A percentile compares a stretch with the other conserved stretches of the same genome.
Conservation (phyloP, 35 echinoderm and acorn worm species). For the Ophiothrix spiculata region DNA sequence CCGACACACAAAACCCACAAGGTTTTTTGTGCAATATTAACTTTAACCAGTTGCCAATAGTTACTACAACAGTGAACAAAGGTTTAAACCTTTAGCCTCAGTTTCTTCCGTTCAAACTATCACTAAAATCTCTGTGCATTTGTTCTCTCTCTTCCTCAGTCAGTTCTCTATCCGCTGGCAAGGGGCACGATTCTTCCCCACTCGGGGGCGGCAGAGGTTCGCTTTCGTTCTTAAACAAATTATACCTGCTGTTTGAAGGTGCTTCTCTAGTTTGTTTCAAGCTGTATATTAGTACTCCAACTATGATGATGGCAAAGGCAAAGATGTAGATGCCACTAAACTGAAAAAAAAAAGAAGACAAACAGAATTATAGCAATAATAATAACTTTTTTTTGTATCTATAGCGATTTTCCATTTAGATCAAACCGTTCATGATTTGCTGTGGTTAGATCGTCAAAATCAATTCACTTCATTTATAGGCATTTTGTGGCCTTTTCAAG, state of each 20-base stretch:
- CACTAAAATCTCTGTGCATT: slow-evolving; percentile 14
- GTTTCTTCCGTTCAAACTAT: slow-evolving; percentile 19
- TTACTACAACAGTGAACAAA: too few species aligned
- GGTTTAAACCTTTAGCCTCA: slow-evolving; percentile 6
- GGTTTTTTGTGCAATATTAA: too few species aligned
- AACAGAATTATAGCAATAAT: neutral
- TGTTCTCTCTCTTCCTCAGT: slow-evolving; percentile 21
- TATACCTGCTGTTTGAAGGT: slow-evolving; percentile 29
- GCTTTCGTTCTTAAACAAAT: slow-evolving; percentile 46
- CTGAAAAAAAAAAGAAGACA: slow-evolving; percentile 40
- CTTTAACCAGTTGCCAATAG: too few species aligned
- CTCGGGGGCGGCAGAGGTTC: neutral
- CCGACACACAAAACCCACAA: too few species aligned
- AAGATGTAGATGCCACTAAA: slow-evolving; percentile 63
- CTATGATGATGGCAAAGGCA: slow-evolving; percentile 57
- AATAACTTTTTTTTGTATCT: neutral
- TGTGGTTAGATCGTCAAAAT: neutral
- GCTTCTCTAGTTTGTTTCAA: slow-evolving; percentile 44
- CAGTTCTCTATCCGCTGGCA: neutral
- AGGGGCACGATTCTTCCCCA: neutral
- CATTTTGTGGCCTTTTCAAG: too few species aligned
- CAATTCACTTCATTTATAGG: neutral
- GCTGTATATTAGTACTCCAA: slow-evolving; percentile 56
- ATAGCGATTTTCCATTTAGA: too few species aligned
- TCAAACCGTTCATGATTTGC: neutral